Conservation (phyloP, 64 coral and sea anemone genomes). For the Astreopora myriophthalma region DNA sequence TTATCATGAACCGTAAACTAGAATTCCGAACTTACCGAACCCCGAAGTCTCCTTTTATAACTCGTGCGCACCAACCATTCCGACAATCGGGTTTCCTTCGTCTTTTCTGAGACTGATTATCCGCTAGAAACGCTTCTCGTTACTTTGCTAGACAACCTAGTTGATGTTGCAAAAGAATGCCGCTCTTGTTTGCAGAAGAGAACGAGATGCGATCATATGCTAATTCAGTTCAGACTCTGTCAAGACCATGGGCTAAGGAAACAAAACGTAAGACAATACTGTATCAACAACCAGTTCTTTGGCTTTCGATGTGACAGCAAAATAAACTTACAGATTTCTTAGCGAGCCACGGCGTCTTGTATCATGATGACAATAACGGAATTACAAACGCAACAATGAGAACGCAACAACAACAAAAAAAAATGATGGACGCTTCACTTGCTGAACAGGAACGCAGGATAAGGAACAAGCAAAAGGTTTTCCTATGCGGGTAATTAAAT, state of each 20-base stretch:
- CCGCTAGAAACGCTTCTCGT: background rate
- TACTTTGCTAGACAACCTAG: conserved; percentile 37
- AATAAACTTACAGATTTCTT: conserved; percentile 11
- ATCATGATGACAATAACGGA: background rate
- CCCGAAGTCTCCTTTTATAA: background rate
- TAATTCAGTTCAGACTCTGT: background rate
- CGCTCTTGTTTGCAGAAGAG: conserved; percentile 2
- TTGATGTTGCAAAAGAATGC: conserved; percentile 43
- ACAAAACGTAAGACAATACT: conserved; percentile 35
- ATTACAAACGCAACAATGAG: too few species aligned
- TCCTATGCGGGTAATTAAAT: too few species aligned
- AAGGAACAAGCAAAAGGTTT: too few species aligned
- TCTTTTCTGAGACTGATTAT: background rate
- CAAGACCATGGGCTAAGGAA: conserved; percentile 1
- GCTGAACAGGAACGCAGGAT: too few species aligned
- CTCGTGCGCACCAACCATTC: too few species aligned
- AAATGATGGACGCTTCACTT: too few species aligned
- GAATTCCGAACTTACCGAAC: background rate
- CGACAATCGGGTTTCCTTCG: background rate
- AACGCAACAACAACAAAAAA: too few species aligned
- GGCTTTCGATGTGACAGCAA: background rate
- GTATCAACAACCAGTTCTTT: background rate
- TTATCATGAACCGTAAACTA: background rate
- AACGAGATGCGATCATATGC: conserved; percentile 16
- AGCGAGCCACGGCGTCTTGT: background rate